Evolutionary conservation across 2,113 vertebrate species (phyloP), one percentile per base, ranked within the genome.

Genomic region (Heterotilapia buettikoferi): DNA sequence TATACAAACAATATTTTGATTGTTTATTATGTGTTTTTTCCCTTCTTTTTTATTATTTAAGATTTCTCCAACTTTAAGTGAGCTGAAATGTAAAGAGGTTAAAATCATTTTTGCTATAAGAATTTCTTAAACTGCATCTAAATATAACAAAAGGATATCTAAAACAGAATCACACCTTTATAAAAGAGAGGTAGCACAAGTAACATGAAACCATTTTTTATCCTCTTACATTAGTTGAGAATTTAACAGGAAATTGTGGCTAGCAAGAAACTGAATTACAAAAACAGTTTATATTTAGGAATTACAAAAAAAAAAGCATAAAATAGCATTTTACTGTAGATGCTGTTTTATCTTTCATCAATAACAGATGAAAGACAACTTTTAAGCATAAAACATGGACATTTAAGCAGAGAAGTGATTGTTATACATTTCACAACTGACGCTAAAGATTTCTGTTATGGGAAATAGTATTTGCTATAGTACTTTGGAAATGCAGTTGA

Each of bases 221-320:
- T 59, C 56, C 0, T 0, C 24, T 59, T 59, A 59, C 4, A 9
- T 59, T 59, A 59, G 56, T 0, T 59, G 0, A 59, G 2, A 0
- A 31, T 59, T 31, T 29, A 59, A 29, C 12, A 57, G 53, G 21
- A 56, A 56, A n/a, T n/a, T 56, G 21, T 56, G 53, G 53, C 53
- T 13, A 56, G 6, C 53, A 56, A 56, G 53, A 56, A 56, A 56
- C 21, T 56, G 53, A 56, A 56, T 56, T 56, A 7, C 21, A 56
- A 56, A 56, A 56, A 56, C 2, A 2, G 3, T 56, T 24, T 56
- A 56, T 56, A 56, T 24, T 56, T 21, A 56, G n/a, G 10, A 56
- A 56, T 56, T 2, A 56, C 53, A n/a, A n/a, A n/a, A n/a, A 56
- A 54, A 12, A 24, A 54, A 24, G 53, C 53, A 54, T 12, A 11